Percentiles rank a stretch among this genome's conserved stretches.
Evolutionary conservation across 2,113 vertebrate species (phyloP).

Genomic region (Panurus biarmicus): DNA sequence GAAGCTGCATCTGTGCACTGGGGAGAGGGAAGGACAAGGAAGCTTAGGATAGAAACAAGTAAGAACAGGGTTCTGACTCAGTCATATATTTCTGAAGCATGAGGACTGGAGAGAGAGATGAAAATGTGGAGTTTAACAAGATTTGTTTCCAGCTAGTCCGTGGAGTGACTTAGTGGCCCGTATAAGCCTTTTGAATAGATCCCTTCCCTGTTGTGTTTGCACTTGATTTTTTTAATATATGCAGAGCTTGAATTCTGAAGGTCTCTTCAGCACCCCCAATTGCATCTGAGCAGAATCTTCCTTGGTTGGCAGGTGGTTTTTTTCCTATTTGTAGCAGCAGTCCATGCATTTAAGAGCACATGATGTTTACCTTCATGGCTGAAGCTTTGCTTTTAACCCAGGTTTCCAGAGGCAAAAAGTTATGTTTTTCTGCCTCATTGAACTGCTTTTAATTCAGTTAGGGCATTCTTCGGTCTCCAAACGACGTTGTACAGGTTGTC

Average conservation of each 20-base stretch:
- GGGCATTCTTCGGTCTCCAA: background rate
- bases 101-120: background rate
- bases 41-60: background rate
- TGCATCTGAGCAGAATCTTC: background rate
- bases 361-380: background rate
- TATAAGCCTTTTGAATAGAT: background rate
- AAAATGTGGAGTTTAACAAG: background rate
- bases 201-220: background rate
- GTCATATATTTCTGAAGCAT: background rate
- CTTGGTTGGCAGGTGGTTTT: fast-evolving
- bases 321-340: background rate
- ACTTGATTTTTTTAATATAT: background rate
- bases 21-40: background rate
- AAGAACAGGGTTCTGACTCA: background rate
- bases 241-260: background rate
- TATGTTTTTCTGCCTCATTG: background rate
- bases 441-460: background rate
- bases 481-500: fast-evolving
- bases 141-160: background rate
- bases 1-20: background rate
- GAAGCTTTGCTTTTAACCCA: background rate
- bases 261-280: background rate
- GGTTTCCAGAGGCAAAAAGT: background rate
- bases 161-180: background rate
- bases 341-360: background rate